Conservation (phyloP, 2,113 vertebrate species). For the Chinchilla lanigera region DNA sequence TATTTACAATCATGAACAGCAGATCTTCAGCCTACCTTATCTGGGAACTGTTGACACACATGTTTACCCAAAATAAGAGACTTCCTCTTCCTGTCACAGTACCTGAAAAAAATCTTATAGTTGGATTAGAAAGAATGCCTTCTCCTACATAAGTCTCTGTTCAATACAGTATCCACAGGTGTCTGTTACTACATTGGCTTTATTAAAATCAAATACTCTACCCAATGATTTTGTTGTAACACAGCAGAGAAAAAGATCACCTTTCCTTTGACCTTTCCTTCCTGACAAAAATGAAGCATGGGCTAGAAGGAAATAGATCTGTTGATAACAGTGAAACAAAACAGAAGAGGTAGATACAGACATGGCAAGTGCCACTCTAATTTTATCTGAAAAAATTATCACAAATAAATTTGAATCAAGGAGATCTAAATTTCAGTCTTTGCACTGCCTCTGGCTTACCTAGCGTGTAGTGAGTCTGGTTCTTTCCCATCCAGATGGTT, state of each 20-base stretch:
- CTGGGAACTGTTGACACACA: background rate
- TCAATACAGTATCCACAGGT: background rate
- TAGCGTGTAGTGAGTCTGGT: background rate
- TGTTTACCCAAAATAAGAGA: background rate
- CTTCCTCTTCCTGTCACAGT: background rate
- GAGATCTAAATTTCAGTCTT: background rate
- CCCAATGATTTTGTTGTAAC: background rate
- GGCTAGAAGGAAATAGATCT: background rate
- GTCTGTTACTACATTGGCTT: background rate
- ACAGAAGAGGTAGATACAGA: fast-evolving
- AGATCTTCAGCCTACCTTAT: background rate
- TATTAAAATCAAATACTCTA: conserved; percentile 23
- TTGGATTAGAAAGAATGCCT: background rate
- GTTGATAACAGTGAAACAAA: background rate
- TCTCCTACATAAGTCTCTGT: background rate
- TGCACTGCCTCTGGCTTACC: background rate
- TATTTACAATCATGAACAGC: background rate
- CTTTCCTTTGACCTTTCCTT: background rate
- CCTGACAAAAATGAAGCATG: background rate
- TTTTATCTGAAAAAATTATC: background rate
- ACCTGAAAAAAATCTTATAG: background rate
- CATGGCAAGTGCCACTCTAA: background rate
- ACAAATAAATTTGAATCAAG: background rate
- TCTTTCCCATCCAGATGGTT: background rate
- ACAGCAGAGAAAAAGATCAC: background rate